phyloP scores from a whole-genome alignment of 2,113 vertebrate species.

The Machaerirhynchus nigripectus region DNA sequence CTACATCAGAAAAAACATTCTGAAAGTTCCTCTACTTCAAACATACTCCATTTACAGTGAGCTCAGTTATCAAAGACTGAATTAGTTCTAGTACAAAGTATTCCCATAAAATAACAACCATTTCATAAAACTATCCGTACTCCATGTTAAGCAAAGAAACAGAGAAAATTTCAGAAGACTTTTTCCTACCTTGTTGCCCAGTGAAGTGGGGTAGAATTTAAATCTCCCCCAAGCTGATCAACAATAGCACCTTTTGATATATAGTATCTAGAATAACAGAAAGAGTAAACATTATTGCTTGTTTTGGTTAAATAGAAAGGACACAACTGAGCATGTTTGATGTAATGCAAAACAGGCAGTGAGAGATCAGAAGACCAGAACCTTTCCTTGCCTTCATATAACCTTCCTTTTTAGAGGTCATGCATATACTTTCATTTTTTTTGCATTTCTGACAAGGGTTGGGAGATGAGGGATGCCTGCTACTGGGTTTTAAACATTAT shows the following conservation, averaged over 20 bases:
- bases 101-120: background rate
- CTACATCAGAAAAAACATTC: background rate
- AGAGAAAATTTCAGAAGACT: background rate
- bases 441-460: background rate
- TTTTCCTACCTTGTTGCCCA: conserved; percentile 93
- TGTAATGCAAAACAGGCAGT: background rate
- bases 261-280: conserved; percentile 84
- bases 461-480: background rate
- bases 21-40: background rate
- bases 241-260: conserved; percentile 98
- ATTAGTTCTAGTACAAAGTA: background rate
- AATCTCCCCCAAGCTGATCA: conserved; percentile 97
- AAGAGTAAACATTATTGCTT: conserved; percentile 4
- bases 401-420: background rate
- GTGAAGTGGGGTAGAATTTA: conserved; percentile 97
- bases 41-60: background rate
- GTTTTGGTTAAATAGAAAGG: background rate
- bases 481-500: background rate
- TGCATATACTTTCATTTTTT: background rate
- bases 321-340: background rate
- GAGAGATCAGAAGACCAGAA: background rate
- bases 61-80: background rate
- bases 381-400: background rate
- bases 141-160: background rate
- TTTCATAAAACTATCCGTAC: background rate